These are phyloP conservation scores for Pyrocephalus nanus DNA, from an alignment of 2,797 vertebrate species.

Conservation along the genomic window DNA sequence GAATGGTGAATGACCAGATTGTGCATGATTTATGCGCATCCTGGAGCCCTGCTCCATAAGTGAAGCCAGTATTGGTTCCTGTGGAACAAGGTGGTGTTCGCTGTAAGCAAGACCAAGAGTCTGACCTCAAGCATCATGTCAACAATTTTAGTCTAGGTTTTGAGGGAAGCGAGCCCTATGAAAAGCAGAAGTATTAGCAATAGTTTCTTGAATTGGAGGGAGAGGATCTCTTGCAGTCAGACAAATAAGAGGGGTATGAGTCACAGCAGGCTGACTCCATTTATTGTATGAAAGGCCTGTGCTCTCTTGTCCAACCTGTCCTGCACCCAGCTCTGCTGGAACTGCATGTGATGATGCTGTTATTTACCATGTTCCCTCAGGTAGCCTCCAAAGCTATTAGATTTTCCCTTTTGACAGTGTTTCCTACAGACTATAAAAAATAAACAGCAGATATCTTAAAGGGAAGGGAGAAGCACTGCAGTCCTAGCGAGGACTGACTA, in stretches of 20 bases:
- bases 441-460: not conserved
- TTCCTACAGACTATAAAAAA: not conserved
- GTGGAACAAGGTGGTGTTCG: not conserved
- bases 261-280: not conserved
- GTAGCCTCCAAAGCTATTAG: not conserved
- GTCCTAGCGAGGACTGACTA: not conserved
- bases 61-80: not conserved
- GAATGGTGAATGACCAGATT: not conserved
- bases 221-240: not conserved
- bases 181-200: not conserved
- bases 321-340: not conserved
- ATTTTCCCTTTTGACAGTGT: constrained; percentile 19
- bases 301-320: constrained; percentile 35
- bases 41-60: accelerated
- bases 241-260: not conserved
- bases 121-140: not conserved
- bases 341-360: not conserved
- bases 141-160: not conserved
- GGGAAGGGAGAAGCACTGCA: not conserved
- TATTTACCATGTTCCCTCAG: constrained; percentile 11
- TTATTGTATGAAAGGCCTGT: not conserved
- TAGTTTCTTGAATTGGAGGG: not conserved
- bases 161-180: not conserved
- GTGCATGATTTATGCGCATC: accelerated
- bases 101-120: not conserved